phyloP scores from a whole-genome alignment of 1,140 invertebrate genomes.

The Ooceraea biroi region DNA sequence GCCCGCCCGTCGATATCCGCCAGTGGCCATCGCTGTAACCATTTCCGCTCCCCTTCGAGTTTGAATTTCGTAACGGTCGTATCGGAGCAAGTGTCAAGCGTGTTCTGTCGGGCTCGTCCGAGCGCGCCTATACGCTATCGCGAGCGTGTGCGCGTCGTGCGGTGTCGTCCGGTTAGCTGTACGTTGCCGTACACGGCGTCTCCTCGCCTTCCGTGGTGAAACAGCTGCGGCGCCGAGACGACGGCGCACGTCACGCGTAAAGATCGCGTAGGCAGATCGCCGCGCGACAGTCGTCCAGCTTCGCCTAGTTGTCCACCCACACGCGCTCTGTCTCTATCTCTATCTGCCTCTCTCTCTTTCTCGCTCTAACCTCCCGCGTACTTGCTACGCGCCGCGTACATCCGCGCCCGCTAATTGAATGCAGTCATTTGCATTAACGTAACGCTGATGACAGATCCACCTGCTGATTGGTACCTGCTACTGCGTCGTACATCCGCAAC shows the following conservation, averaged over 20 bases:
- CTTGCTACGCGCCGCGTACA: conserved; percentile 46
- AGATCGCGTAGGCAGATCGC: conserved; percentile 43
- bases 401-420: conserved; percentile 64
- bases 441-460: conserved; percentile 63
- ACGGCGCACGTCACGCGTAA: neutral
- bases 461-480: conserved; percentile 41
- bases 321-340: too few relatives aligned
- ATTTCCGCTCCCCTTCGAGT: conserved; percentile 60
- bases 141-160: too few relatives aligned
- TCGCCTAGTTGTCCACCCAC: conserved; percentile 61
- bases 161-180: too few relatives aligned
- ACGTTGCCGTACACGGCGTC: too few relatives aligned
- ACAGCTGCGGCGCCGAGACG: neutral
- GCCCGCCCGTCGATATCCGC: neutral
- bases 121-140: too few relatives aligned
- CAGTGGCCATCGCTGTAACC: conserved; percentile 58
- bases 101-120: too few relatives aligned
- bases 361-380: conserved; percentile 59
- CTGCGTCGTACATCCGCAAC: conserved; percentile 53
- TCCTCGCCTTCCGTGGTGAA: too few relatives aligned
- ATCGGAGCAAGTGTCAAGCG: conserved; percentile 38
- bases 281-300: conserved; percentile 33
- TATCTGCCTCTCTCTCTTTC: too few relatives aligned
- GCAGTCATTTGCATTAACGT: conserved; percentile 59
- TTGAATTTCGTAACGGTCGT: conserved; percentile 72